Conservation (phyloP, 2,888 invertebrate genomes). For the Labia minor region DNA sequence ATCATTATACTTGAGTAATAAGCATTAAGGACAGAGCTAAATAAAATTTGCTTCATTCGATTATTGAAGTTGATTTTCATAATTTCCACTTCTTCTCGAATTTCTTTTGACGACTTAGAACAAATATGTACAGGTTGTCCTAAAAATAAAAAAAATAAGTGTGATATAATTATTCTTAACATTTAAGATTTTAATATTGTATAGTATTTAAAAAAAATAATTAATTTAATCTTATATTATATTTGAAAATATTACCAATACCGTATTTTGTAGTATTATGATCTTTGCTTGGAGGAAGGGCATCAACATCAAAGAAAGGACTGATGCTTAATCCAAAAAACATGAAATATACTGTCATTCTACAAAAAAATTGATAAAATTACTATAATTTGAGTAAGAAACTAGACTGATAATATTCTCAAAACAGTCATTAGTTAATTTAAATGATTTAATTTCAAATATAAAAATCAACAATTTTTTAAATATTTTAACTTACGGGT, state of each 20-base stretch:
- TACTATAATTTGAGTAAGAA: slow-evolving; percentile 19
- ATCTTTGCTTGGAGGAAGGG: slow-evolving; percentile 34
- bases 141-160: slow-evolving; percentile 28
- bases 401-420: no score
- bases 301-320: slow-evolving; percentile 59
- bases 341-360: slow-evolving; percentile 63
- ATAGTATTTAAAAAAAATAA: background rate
- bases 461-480: background rate
- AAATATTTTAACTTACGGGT: slow-evolving; percentile 62
- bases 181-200: no score
- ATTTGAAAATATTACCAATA: slow-evolving; percentile 30
- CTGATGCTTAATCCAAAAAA: slow-evolving; percentile 69
- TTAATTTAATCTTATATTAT: background rate
- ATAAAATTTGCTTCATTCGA: slow-evolving; percentile 78
- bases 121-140: slow-evolving; percentile 66
- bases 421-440: no score
- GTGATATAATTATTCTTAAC: no score
- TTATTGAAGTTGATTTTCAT: slow-evolving; percentile 79
- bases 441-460: background rate
- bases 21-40: slow-evolving; percentile 69
- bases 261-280: slow-evolving; percentile 35
- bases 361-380: slow-evolving; percentile 36
- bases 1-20: slow-evolving; percentile 71
- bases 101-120: slow-evolving; percentile 55
- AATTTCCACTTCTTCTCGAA: slow-evolving; percentile 74